These are phyloP conservation scores for Lithosia quadra DNA, from an alignment of 2,888 invertebrate species.

Conservation along the genomic window DNA sequence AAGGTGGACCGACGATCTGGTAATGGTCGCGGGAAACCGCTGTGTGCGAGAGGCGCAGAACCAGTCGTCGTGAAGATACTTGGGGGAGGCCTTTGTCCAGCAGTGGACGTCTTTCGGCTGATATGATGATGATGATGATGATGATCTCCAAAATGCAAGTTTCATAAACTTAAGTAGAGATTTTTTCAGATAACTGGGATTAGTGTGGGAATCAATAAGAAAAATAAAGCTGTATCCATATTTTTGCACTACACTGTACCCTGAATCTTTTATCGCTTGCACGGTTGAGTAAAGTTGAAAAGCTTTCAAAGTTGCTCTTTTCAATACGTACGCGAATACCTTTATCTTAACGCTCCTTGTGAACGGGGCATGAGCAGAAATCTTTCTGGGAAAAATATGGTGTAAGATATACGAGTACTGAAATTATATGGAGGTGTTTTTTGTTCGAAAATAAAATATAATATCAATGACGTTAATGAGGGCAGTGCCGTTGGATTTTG, in stretches of 20 bases:
- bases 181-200: too few relatives aligned
- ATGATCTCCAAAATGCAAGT: too few relatives aligned
- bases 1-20: too few relatives aligned
- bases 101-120: too few relatives aligned
- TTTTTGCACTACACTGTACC: conserved; percentile 29
- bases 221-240: neutral
- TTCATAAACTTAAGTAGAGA: too few relatives aligned
- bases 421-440: neutral
- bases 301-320: conserved; percentile 48
- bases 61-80: too few relatives aligned
- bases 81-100: too few relatives aligned
- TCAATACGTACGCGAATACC: conserved; percentile 23
- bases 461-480: too few relatives aligned
- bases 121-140: too few relatives aligned
- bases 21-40: too few relatives aligned
- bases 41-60: too few relatives aligned
- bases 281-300: conserved; percentile 39
- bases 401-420: neutral
- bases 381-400: conserved; percentile 9
- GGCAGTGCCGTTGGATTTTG: too few relatives aligned
- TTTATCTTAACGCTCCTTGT: conserved; percentile 26
- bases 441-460: conserved; percentile 3
- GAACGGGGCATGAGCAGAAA: conserved; percentile 14
- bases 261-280: conserved; percentile 46
- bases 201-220: neutral